Evolutionary conservation across 1,140 invertebrate species (phyloP).

Genomic region (Parapsyche elsis): DNA sequence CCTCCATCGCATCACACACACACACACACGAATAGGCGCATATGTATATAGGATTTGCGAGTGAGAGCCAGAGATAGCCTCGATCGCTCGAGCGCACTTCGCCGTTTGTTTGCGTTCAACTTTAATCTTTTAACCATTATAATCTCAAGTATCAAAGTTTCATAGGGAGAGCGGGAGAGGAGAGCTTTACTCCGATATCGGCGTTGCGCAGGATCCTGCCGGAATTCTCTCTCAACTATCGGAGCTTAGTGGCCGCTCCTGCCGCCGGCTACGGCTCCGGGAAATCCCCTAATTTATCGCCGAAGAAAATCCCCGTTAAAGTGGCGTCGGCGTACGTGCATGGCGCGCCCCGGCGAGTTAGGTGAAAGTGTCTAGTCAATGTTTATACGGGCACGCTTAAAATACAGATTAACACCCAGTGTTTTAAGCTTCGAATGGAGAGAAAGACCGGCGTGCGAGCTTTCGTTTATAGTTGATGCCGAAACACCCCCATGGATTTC

Average conservation of each 20-base stretch:
- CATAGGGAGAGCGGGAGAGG: slow-evolving; percentile 24
- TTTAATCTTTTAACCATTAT: slow-evolving; percentile 53
- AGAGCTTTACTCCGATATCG: slow-evolving; percentile 47
- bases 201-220: slow-evolving; percentile 41
- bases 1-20: not conserved
- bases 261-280: slow-evolving; percentile 45
- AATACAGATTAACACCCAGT: slow-evolving; percentile 54
- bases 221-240: slow-evolving; percentile 44
- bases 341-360: not conserved
- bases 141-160: slow-evolving; percentile 52
- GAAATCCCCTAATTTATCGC: slow-evolving; percentile 50
- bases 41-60: slow-evolving; percentile 1
- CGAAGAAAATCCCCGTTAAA: slow-evolving; percentile 50
- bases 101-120: slow-evolving; percentile 47
- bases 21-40: not conserved
- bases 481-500: not conserved
- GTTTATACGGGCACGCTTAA: slow-evolving; percentile 48
- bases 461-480: slow-evolving; percentile 36
- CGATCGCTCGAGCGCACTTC: not conserved
- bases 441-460: slow-evolving; percentile 42
- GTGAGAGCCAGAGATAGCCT: not conserved
- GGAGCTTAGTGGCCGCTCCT: slow-evolving; percentile 48
- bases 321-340: slow-evolving; percentile 14
- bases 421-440: slow-evolving; percentile 53
- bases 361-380: slow-evolving; percentile 29